Base-by-base conservation (phyloP, 1,140 invertebrate genomes). In the Ceratina australensis region DNA sequence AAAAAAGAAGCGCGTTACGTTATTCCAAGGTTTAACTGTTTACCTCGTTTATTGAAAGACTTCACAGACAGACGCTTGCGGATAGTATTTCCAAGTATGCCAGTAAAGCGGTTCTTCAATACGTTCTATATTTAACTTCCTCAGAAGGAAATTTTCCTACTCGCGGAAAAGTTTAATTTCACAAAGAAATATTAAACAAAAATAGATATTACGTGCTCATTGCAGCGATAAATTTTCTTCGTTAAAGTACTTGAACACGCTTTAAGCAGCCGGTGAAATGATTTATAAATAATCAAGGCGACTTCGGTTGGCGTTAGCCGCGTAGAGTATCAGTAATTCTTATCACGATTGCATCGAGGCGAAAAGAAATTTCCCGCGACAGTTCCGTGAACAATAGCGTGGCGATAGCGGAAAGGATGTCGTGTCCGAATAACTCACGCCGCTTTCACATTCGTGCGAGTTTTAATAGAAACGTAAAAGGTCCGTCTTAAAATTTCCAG, bases 321-420 rank as follows among this genome's bases (percentile, higher is more conserved):
- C 73, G 64, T 63, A 77, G 71, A 47, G 16, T n/a, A 71, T 71
- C 66, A 42, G 22, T 47, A 59, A 71, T 77, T 77, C 66, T 22
- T 47, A 67, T 60, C 74, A 57, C 49, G 74, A 63, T 20, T 77
- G 66, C 47, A 71, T 26, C 50, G 20, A 66, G n/a, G 20, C 57
- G 57, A 71, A 77, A 77, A 77, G 57, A 69, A 69, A 76, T 76
- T 76, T 76, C 57, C 57, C 74, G 74, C 57, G 74, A 77, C 66
- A 77, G 66, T 77, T 71, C 66, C 66, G 18, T 61, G 66, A 63
- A 77, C 74, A 76, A 76, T 76, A 18, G 66, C 66, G n/a, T n/a
- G 15, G 56, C 16, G 15, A 68, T 47, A 10, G 26, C 73, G 28
- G n/a, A 69, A 76, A 76, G 65, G 74, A 76, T 69, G 65, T 69